These are phyloP conservation scores for Drosophila cognata DNA, from an alignment of 2,888 invertebrate genomes.

Conservation along the genomic window DNA sequence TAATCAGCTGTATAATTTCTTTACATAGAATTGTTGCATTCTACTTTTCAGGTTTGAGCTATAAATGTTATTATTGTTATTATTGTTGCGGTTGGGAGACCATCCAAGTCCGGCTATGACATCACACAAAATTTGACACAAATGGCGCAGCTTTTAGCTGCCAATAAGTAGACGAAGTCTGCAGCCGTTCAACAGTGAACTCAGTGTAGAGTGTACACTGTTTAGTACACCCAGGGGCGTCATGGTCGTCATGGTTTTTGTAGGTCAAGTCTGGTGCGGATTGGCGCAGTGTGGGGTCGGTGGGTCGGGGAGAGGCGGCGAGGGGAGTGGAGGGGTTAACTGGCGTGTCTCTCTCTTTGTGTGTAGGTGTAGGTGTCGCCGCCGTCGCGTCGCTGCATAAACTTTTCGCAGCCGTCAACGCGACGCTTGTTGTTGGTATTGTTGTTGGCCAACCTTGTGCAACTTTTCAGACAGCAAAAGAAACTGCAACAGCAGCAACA, in stretches of 20 bases:
- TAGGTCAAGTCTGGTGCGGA: slow-evolving; percentile 75
- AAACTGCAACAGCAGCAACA: slow-evolving; percentile 60
- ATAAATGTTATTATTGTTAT: slow-evolving; percentile 9
- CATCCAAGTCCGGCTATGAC: slow-evolving; percentile 38
- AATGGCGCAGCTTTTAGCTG: slow-evolving; percentile 50
- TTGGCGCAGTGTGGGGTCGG: slow-evolving; percentile 5
- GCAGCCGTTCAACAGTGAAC: slow-evolving; percentile 20
- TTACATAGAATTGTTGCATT: not conserved
- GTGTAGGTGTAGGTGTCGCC: slow-evolving; percentile 72
- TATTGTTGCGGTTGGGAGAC: slow-evolving; percentile 13
- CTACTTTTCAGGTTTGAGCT: not conserved
- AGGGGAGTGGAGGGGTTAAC: not conserved
- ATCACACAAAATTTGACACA: slow-evolving; percentile 36
- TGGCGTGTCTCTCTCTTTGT: slow-evolving; percentile 13
- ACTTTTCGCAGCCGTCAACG: slow-evolving; percentile 70
- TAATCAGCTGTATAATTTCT: not conserved
- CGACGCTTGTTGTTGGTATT: slow-evolving; percentile 24
- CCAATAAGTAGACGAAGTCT: slow-evolving; percentile 42
- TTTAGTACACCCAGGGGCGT: slow-evolving; percentile 49
- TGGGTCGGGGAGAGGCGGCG: not conserved
- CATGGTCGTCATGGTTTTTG: slow-evolving; percentile 62
- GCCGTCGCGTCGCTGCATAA: slow-evolving; percentile 63
- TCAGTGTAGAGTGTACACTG: slow-evolving; percentile 16
- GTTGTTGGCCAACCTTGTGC: slow-evolving; percentile 72
- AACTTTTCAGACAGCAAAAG: slow-evolving; percentile 78